phyloP scores from a whole-genome alignment of 2,113 vertebrate genomes.

The Mirounga angustirostris region DNA sequence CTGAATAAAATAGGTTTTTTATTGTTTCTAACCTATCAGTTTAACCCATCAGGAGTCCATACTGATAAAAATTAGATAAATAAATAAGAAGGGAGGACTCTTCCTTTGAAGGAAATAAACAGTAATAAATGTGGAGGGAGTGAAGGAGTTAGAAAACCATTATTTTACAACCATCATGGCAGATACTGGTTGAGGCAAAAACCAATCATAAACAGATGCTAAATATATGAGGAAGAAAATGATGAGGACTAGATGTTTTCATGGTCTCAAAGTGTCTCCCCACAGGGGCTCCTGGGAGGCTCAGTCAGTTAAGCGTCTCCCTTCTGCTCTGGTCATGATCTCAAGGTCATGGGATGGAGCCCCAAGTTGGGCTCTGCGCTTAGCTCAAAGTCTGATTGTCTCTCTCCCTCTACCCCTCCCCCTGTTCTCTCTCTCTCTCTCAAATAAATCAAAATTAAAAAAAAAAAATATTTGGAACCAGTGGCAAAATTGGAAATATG shows the following conservation, averaged over 20 bases:
- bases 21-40: not conserved
- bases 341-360: not conserved
- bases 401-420: not conserved
- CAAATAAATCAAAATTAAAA: not conserved
- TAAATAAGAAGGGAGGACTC: not conserved
- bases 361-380: not conserved
- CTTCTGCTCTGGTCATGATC: not conserved
- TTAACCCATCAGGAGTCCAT: not conserved
- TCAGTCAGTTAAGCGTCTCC: not conserved
- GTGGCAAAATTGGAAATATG: not conserved
- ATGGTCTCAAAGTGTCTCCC: not conserved
- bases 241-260: not conserved
- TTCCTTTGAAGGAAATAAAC: not conserved
- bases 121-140: not conserved
- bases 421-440: too few species aligned
- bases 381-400: not conserved
- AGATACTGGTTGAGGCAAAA: not conserved
- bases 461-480: not conserved
- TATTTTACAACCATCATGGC: not conserved
- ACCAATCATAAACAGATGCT: not conserved
- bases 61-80: not conserved
- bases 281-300: not conserved
- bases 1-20: not conserved
- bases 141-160: not conserved
- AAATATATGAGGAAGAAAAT: not conserved